Percentiles rank a stretch among this genome's conserved stretches.
Conservation (phyloP, 1,140 invertebrate species). For the Drepana arcuata region DNA sequence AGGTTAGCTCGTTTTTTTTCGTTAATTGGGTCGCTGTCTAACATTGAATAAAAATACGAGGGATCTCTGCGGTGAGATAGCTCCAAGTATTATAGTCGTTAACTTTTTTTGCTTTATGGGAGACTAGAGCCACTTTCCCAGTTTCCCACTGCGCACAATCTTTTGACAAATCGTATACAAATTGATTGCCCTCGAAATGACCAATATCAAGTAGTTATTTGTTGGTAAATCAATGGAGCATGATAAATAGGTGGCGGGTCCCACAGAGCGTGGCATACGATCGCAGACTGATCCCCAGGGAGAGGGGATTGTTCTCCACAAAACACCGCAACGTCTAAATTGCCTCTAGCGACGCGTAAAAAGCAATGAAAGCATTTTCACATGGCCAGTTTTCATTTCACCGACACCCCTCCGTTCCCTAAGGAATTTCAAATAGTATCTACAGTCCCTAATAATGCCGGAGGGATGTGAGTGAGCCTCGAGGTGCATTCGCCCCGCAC, state of each 20-base stretch:
- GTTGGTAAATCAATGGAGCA: conserved; percentile 31
- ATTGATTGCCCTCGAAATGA: neutral
- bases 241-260: conserved; percentile 10
- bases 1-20: too few relatives aligned
- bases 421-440: conserved; percentile 61
- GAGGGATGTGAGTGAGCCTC: conserved; percentile 25
- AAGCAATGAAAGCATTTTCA: conserved; percentile 64
- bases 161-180: too few relatives aligned
- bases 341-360: conserved; percentile 57
- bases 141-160: too few relatives aligned
- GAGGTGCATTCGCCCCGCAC: conserved; percentile 17
- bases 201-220: conserved; percentile 18
- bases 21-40: too few relatives aligned
- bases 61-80: too few relatives aligned
- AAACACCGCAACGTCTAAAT: conserved; percentile 57
- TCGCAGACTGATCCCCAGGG: conserved; percentile 10
- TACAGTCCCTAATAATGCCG: conserved; percentile 51
- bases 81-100: too few relatives aligned
- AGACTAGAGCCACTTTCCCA: too few relatives aligned
- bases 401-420: conserved; percentile 47
- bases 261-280: conserved; percentile 37
- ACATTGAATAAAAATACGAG: too few relatives aligned
- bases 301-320: conserved; percentile 17
- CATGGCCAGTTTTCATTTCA: conserved; percentile 60
- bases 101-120: too few relatives aligned